Evolutionary conservation across 1,140 invertebrate genomes (phyloP).

Genomic region (Acromyrmex charruanus): DNA sequence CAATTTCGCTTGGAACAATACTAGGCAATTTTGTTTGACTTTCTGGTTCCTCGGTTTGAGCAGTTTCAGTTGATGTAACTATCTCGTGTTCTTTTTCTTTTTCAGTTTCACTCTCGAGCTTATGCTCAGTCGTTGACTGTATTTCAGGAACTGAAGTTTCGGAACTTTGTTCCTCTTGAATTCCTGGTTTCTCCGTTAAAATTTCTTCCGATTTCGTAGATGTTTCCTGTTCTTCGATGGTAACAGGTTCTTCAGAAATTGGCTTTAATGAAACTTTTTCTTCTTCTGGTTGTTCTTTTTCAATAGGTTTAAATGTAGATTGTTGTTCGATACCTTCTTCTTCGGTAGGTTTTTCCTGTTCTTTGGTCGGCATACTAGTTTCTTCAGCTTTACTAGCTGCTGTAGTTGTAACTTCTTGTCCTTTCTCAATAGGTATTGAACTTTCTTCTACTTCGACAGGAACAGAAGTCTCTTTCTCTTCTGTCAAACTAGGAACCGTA

Average conservation of each 20-base stretch:
- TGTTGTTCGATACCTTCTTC: slow-evolving; percentile 8
- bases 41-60: slow-evolving; percentile 61
- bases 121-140: slow-evolving; percentile 16
- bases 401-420: slow-evolving; percentile 31
- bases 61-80: slow-evolving; percentile 32
- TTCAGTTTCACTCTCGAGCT: slow-evolving; percentile 42
- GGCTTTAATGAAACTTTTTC: neutral
- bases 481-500: slow-evolving; percentile 24
- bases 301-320: slow-evolving; percentile 1
- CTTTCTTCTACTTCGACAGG: slow-evolving; percentile 31
- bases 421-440: slow-evolving; percentile 10
- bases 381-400: slow-evolving; percentile 9
- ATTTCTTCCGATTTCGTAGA: slow-evolving; percentile 32
- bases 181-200: slow-evolving; percentile 7
- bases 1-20: slow-evolving; percentile 44
- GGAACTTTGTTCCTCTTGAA: slow-evolving; percentile 23
- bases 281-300: slow-evolving; percentile 27
- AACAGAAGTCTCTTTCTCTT: neutral
- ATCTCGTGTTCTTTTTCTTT: slow-evolving; percentile 21
- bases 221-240: slow-evolving; percentile 9
- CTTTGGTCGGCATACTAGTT: slow-evolving; percentile 8
- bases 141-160: slow-evolving; percentile 34
- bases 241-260: slow-evolving; percentile 39
- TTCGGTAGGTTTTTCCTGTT: neutral
- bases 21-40: slow-evolving; percentile 53